Base-by-base conservation (phyloP, 2,888 invertebrate genomes). In the Plagodis pulveraria region DNA sequence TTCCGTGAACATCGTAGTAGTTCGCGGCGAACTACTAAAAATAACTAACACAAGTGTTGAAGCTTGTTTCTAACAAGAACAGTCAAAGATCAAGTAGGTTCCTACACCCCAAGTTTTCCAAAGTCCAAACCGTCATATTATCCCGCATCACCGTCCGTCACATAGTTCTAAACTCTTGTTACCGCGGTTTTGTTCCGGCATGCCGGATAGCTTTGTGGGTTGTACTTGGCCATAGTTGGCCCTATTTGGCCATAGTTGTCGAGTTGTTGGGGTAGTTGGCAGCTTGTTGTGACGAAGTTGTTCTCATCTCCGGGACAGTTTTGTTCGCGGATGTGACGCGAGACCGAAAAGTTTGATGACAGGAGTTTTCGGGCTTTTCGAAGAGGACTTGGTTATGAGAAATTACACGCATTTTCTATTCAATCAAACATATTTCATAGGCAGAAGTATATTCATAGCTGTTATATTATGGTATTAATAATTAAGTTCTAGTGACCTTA, bases 261-360 rank as follows among this genome's bases (percentile, higher is more conserved):
- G 8, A 6, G 10, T 41, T 41, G 53, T 53, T 54, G 35, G 11
- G 50, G 34, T 45, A 47, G 32, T 53, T 47, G 12, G 33, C 42
- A 22, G 42, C 50, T 36, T 56, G 56, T 56, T 60, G 60, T 48
- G 51, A 52, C 60, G 12, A 60, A 60, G 51, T 60, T 60, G 56
- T 42, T 6, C 38, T 48, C 41, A n/a, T 50, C 36, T 34, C 49
- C 6, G 47, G 53, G 59, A 42, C 46, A 44, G 44, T 43, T 55
- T 22, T 36, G 38, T 43, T 43, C 47, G 43, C 53, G 54, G 50
- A 54, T 42, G 44, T 50, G 60, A 56, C 51, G n/a, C n/a, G 44
- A 47, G 55, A 51, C 60, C 52, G 51, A 44, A 55, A 59, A 59
- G 42, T 51, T 59, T 43, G 22, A 40, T 46, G 50, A 52, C 34